These are phyloP conservation scores for Euleptes europaea DNA, from an alignment of 2,113 vertebrate genomes.

Conservation along the genomic window DNA sequence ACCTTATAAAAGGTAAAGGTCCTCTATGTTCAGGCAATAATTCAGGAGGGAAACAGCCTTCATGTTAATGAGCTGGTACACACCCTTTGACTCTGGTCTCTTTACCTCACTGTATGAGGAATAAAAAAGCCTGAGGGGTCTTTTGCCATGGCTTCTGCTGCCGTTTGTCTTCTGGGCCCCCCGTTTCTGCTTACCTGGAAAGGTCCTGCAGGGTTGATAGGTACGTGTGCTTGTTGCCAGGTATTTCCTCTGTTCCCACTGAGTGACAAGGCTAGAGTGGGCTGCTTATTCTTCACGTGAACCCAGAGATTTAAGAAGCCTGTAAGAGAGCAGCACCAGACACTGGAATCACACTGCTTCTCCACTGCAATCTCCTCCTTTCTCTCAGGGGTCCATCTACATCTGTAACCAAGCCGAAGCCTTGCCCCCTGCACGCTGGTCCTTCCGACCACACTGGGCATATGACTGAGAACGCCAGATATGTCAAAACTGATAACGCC, in stretches of 20 bases:
- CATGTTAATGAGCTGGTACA: neutral
- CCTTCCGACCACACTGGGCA: neutral
- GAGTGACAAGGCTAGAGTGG: constrained; percentile 84
- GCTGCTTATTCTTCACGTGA: constrained; percentile 84
- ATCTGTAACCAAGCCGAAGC: neutral
- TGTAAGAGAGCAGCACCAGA: constrained; percentile 56
- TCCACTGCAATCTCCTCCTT: neutral
- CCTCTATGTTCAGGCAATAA: neutral
- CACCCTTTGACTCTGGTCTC: neutral
- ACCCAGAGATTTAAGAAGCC: constrained; percentile 92
- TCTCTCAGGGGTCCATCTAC: neutral
- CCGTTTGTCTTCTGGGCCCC: neutral
- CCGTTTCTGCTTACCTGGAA: constrained; percentile 86
- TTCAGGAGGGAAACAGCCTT: constrained; percentile 2
- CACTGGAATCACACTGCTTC: neutral
- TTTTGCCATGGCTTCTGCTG: neutral
- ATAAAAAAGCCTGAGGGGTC: neutral
- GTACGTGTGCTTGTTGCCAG: constrained; percentile 90
- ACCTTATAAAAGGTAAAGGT: too few species aligned
- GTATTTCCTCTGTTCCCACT: constrained; percentile 86
- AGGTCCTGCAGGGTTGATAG: constrained; percentile 89
- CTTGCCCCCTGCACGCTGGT: neutral
- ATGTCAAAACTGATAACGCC: neutral
- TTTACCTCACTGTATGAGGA: neutral
- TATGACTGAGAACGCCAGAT: neutral